Evolutionary conservation across 2,797 vertebrate genomes (phyloP).

Genomic region (Cheirogaleus major): DNA sequence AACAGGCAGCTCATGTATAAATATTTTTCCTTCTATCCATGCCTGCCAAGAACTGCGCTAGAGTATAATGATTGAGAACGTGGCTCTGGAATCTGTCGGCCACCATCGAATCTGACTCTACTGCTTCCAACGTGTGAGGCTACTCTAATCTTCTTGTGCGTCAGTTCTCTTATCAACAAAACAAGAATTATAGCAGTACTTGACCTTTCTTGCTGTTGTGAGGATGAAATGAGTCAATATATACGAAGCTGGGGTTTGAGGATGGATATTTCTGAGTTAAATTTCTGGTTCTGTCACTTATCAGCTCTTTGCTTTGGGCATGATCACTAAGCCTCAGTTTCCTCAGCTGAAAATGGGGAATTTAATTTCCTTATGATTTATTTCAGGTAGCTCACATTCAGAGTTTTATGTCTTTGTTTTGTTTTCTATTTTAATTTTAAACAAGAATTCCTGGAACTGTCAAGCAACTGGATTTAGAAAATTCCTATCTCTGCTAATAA

Average conservation of each 20-base stretch:
- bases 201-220: neutral
- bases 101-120: neutral
- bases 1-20: neutral
- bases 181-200: neutral
- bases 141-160: neutral
- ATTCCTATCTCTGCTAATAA: neutral
- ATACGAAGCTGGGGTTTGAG: neutral
- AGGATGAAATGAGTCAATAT: neutral
- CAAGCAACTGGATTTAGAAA: conserved; percentile 4
- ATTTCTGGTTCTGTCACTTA: neutral
- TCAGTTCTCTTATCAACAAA: neutral
- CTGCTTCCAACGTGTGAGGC: neutral
- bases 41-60: neutral
- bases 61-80: neutral
- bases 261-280: neutral
- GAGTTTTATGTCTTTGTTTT: neutral
- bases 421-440: conserved; percentile 12
- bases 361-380: neutral
- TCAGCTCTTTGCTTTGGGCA: neutral
- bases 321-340: neutral
- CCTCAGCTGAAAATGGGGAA: neutral
- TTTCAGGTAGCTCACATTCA: neutral
- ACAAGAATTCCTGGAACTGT: neutral
- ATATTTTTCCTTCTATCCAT: neutral
- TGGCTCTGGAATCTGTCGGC: neutral